phyloP scores from a whole-genome alignment of 30 jellyfish, hydroid and myxozoan species.

The Cassiopea xamachana region DNA sequence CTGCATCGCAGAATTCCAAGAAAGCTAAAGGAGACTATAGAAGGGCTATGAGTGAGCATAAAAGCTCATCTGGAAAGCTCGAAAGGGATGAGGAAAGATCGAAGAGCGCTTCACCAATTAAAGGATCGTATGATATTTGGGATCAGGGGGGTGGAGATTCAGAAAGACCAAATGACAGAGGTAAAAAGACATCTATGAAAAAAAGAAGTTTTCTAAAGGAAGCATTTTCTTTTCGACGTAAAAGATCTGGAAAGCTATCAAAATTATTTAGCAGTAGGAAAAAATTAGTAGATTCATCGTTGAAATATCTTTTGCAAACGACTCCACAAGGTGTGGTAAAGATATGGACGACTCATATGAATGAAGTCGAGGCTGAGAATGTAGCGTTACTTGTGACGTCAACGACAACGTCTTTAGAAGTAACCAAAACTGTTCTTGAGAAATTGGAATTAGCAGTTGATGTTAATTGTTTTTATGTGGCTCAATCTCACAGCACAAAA shows the following conservation, averaged over 20 bases:
- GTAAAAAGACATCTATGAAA: constrained; percentile 1
- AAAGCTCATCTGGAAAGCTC: constrained; percentile 4
- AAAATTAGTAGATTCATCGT: constrained; percentile 65
- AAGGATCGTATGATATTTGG: not conserved
- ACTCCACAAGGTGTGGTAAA: constrained; percentile 81
- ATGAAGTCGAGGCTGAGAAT: not conserved
- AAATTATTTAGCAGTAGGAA: constrained; percentile 71
- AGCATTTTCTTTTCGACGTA: constrained; percentile 84
- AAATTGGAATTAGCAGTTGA: constrained; percentile 65
- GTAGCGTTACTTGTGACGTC: constrained; percentile 59
- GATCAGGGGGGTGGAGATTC: not conserved
- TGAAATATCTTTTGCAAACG: constrained; percentile 67
- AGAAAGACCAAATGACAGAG: not conserved
- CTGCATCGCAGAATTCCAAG: constrained; percentile 28
- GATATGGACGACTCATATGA: constrained; percentile 24
- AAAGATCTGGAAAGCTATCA: constrained; percentile 46
- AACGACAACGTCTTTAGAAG: constrained; percentile 69
- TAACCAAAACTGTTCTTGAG: constrained; percentile 49
- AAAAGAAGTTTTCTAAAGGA: constrained; percentile 65
- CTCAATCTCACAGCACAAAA: constrained; percentile 56
- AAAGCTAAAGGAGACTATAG: constrained; percentile 35
- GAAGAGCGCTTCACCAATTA: constrained; percentile 57
- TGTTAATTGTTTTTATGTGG: constrained; percentile 49
- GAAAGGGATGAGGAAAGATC: constrained; percentile 41
- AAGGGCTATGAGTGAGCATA: constrained; percentile 58